Evolutionary conservation across 2,888 invertebrate species (phyloP), one percentile per base, ranked within the genome.

Genomic region (Julus scanicus): DNA sequence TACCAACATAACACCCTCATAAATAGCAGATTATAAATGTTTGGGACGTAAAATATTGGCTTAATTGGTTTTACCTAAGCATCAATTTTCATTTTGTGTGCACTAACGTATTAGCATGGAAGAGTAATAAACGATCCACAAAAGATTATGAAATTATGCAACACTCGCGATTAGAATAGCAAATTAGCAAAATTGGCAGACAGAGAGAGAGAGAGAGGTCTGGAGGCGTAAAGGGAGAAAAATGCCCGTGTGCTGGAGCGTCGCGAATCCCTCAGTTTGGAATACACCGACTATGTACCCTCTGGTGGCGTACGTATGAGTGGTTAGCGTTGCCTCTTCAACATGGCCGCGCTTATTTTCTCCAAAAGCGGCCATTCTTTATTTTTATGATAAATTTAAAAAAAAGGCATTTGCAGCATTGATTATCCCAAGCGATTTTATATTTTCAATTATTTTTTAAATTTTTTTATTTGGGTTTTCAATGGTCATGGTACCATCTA

Each of bases 1-100:
- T 20, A 85, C 49, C 11, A 85, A 85, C 85, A 20, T 49, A 85
- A 57, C 49, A 57, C 86, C 29, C 49, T 86, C 86, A 86, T 86
- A 86, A 86, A 86, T 86, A 86, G 20, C 48, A 86, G 86, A 86
- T 86, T 86, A 86, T 86, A 57, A 86, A 86, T 86, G 86, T 86
- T 49, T 53, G 86, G 49, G 86, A 57, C 86, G 11, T 57, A 86
- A 86, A 86, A 86, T 86, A 86, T 86, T 86, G 57, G 57, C 86
- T 53, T 86, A 86, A 86, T 86, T 86, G 86, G 86, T 37, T 86
- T 11, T 57, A 86, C 57, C 57, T 57, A 57, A 57, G 53, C 86
- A 86, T 86, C 53, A 53, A 86, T 86, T 86, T 86, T 86, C 86
- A 86, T 86, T 86, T 53, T 86, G 86, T 37, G 86, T 57, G 53